Evolutionary conservation across 2,888 invertebrate genomes (phyloP).

Genomic region (Branchellion lobata): DNA sequence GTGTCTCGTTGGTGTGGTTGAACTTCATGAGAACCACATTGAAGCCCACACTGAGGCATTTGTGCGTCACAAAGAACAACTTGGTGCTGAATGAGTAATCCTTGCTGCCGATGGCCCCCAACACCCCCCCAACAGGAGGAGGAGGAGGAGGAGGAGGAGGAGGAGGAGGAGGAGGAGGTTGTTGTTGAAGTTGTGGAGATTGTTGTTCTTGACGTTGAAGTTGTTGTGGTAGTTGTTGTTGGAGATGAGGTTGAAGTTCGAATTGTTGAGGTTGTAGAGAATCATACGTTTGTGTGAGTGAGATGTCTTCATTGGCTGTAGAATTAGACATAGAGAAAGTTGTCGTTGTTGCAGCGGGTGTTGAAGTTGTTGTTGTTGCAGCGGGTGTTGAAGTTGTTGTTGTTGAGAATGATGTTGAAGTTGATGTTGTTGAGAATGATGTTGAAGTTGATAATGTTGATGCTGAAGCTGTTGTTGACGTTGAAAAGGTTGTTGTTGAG

Average conservation of each 20-base stretch:
- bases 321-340: too few species aligned
- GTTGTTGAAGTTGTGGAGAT: background rate
- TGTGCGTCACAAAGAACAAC: slow-evolving; percentile 86
- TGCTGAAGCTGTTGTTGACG: background rate
- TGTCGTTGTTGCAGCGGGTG: background rate
- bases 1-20: slow-evolving; percentile 57
- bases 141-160: background rate
- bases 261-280: background rate
- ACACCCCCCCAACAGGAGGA: background rate
- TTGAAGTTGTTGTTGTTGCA: background rate
- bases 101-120: slow-evolving; percentile 46
- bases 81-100: slow-evolving; percentile 75
- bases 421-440: too few species aligned
- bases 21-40: slow-evolving; percentile 64
- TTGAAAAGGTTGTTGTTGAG: background rate
- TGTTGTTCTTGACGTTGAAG: background rate
- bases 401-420: background rate
- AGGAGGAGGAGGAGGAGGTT: background rate
- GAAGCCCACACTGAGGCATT: slow-evolving; percentile 76
- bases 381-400: background rate
- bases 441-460: background rate
- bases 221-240: background rate
- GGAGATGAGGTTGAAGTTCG: background rate
- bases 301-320: too few species aligned
- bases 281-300: too few species aligned